phyloP scores from a whole-genome alignment of 2,113 vertebrate species.

The Piaya cayana region DNA sequence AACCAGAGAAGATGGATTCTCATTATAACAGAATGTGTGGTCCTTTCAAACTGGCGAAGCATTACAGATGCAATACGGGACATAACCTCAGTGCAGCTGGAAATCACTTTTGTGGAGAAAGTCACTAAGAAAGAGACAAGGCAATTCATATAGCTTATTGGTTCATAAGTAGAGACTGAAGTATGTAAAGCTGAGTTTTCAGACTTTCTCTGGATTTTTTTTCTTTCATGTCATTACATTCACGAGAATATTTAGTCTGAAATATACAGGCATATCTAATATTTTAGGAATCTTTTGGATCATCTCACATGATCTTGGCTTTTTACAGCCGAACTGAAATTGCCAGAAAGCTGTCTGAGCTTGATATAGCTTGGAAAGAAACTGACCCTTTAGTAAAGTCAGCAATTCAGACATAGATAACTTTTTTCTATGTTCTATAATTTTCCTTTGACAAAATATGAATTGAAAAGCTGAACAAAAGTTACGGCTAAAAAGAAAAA shows the following conservation, averaged over 20 bases:
- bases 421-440: not conserved
- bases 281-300: constrained; percentile 65
- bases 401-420: not conserved
- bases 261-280: constrained; percentile 51
- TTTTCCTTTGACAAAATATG: not conserved
- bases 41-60: not conserved
- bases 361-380: constrained; percentile 25
- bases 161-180: not conserved
- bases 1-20: not conserved
- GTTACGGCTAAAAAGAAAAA: not conserved
- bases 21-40: not conserved
- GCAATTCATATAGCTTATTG: not conserved
- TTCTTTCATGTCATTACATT: not conserved
- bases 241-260: constrained; percentile 58
- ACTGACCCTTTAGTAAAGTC: constrained; percentile 2
- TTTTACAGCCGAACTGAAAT: not conserved
- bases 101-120: not conserved
- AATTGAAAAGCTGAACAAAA: not conserved
- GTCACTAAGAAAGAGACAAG: not conserved
- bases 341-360: constrained; percentile 33
- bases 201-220: not conserved
- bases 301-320: constrained; percentile 48
- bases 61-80: not conserved
- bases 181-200: not conserved
- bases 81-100: not conserved